phyloP scores from a whole-genome alignment of 2,113 vertebrate genomes.

The Festucalex cinctus region DNA sequence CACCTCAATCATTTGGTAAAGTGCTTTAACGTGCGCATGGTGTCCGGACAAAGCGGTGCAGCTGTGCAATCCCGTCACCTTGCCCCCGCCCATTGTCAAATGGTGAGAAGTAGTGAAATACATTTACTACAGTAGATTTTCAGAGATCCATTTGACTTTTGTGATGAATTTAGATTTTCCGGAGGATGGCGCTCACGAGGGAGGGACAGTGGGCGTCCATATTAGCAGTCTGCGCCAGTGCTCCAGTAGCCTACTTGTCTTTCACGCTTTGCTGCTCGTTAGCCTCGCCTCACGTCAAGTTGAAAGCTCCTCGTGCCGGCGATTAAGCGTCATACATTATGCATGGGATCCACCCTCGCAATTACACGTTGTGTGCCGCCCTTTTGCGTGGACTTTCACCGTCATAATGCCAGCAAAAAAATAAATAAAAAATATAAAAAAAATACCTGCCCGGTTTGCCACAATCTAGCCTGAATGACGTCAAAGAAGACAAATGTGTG shows the following conservation, averaged over 20 bases:
- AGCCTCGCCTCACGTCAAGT: constrained; percentile 50
- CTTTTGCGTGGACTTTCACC: constrained; percentile 64
- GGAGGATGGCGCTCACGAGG: constrained; percentile 30
- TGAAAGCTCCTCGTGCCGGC: constrained; percentile 50
- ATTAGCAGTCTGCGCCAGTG: constrained; percentile 30
- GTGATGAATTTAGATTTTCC: constrained; percentile 7
- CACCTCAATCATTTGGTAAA: constrained; percentile 39
- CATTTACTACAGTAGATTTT: neutral
- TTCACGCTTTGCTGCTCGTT: constrained; percentile 61
- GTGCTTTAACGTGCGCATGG: constrained; percentile 55
- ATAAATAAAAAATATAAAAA: constrained; percentile 25
- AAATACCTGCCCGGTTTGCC: neutral
- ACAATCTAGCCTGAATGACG: neutral
- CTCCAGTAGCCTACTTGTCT: constrained; percentile 39
- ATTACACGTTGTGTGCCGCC: constrained; percentile 47
- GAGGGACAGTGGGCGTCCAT: neutral
- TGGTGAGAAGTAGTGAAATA: neutral
- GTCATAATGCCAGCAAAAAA: constrained; percentile 44
- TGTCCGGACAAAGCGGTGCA: constrained; percentile 38
- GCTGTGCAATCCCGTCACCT: constrained; percentile 66
- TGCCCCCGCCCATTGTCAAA: constrained; percentile 2
- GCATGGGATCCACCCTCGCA: constrained; percentile 57
- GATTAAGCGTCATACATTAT: constrained; percentile 71
- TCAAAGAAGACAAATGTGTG: neutral
- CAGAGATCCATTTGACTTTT: neutral